Percentiles rank a stretch among this genome's conserved stretches.
Evolutionary conservation across 2,888 invertebrate species (phyloP).

Genomic region (Griposia aprilina): DNA sequence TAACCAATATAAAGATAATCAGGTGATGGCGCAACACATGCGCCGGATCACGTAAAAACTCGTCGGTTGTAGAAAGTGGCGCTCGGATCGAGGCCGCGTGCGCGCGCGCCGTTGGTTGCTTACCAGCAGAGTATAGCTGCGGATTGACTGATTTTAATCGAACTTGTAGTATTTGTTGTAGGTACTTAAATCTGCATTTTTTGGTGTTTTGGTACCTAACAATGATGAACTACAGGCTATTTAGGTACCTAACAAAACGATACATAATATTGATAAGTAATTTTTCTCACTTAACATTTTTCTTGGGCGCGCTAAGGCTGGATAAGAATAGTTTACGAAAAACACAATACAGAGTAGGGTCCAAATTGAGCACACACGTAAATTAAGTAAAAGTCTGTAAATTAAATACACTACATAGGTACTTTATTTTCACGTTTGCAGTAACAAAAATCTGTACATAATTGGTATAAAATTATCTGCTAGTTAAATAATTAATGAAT

Average conservation of each 20-base stretch:
- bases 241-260: no score
- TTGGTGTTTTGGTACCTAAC: no score
- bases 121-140: slow-evolving; percentile 2
- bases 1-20: slow-evolving; percentile 48
- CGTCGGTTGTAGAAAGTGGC: slow-evolving; percentile 65
- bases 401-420: not conserved
- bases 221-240: no score
- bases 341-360: not conserved
- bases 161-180: slow-evolving; percentile 2
- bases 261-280: no score
- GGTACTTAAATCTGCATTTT: not conserved
- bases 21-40: slow-evolving; percentile 59
- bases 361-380: slow-evolving; percentile 8
- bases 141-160: slow-evolving; percentile 15
- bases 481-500: not conserved
- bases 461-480: not conserved
- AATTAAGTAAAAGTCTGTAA: slow-evolving; percentile 14
- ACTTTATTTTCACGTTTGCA: not conserved
- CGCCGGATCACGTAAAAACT: slow-evolving; percentile 62
- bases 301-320: not conserved
- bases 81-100: slow-evolving; percentile 63
- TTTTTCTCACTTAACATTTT: not conserved
- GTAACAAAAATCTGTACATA: slow-evolving; percentile 1
- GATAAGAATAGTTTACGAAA: no score
- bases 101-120: slow-evolving; percentile 30